Conservation (phyloP, 2,113 vertebrate genomes). For the Sminthopsis crassicaudata region DNA sequence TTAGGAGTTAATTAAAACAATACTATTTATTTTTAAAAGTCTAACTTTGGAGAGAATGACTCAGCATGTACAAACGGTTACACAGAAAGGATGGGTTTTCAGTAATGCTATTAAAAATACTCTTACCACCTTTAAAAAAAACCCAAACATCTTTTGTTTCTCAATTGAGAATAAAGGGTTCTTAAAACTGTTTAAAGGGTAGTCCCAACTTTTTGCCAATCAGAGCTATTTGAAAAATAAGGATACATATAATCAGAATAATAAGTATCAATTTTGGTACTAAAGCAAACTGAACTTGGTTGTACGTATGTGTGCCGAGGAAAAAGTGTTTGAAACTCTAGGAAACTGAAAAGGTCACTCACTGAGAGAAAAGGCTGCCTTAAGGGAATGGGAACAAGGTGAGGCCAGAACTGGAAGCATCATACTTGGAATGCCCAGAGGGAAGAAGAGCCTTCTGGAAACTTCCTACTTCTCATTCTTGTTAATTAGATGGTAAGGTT, state of each 20-base stretch:
- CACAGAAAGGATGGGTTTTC: neutral
- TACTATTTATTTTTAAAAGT: neutral
- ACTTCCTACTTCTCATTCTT: neutral
- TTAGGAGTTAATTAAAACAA: conserved; percentile 6
- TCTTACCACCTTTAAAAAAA: neutral
- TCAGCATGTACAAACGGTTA: conserved; percentile 45
- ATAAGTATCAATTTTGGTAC: neutral
- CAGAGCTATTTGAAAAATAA: neutral
- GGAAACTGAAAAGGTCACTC: neutral
- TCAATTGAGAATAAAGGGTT: neutral
- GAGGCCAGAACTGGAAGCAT: neutral
- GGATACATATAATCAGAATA: neutral
- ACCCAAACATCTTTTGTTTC: neutral
- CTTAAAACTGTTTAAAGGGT: neutral
- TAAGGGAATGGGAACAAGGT: neutral
- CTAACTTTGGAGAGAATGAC: conserved; percentile 49
- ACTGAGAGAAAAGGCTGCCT: neutral
- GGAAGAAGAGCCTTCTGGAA: neutral
- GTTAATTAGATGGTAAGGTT: neutral
- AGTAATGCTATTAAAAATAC: neutral
- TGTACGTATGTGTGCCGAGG: neutral
- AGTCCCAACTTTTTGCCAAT: neutral
- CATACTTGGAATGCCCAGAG: neutral
- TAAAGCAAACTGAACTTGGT: neutral
- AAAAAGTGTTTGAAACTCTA: neutral